phyloP scores from a whole-genome alignment of 2,888 invertebrate genomes.

The Imbricaverruca yamaguchii region DNA sequence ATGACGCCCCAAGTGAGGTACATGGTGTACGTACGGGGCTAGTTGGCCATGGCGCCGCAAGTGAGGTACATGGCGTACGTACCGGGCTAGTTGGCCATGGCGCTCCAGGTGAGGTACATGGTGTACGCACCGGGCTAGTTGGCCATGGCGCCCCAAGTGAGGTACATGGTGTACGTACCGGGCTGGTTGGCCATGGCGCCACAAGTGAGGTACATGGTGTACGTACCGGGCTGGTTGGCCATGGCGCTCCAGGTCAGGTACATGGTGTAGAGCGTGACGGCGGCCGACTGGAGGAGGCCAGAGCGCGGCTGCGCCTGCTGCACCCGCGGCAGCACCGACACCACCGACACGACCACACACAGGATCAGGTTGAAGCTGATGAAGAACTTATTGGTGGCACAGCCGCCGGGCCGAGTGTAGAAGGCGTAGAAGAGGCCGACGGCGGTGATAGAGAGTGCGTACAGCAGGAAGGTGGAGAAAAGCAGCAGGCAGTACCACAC shows the following conservation, averaged over 20 bases:
- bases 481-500: constrained; percentile 56
- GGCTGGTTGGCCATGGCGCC: too few relatives aligned
- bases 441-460: constrained; percentile 68
- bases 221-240: constrained; percentile 65
- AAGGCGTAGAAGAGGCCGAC: constrained; percentile 77
- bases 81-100: too few relatives aligned
- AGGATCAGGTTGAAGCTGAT: constrained; percentile 91
- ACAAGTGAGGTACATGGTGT: not conserved
- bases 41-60: too few relatives aligned
- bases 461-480: constrained; percentile 71
- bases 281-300: constrained; percentile 55
- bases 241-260: constrained; percentile 98
- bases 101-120: too few relatives aligned
- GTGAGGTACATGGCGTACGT: not conserved
- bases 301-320: constrained; percentile 88
- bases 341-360: constrained; percentile 68
- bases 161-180: not conserved
- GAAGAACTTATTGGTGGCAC: constrained; percentile 90
- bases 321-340: constrained; percentile 84
- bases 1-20: too few relatives aligned
- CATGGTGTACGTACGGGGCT: too few relatives aligned
- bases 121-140: not conserved
- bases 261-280: constrained; percentile 70
- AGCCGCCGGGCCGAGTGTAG: constrained; percentile 71
- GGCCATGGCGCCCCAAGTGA: too few relatives aligned